phyloP scores from a whole-genome alignment of 2,113 vertebrate species.

The Sturnira hondurensis region DNA sequence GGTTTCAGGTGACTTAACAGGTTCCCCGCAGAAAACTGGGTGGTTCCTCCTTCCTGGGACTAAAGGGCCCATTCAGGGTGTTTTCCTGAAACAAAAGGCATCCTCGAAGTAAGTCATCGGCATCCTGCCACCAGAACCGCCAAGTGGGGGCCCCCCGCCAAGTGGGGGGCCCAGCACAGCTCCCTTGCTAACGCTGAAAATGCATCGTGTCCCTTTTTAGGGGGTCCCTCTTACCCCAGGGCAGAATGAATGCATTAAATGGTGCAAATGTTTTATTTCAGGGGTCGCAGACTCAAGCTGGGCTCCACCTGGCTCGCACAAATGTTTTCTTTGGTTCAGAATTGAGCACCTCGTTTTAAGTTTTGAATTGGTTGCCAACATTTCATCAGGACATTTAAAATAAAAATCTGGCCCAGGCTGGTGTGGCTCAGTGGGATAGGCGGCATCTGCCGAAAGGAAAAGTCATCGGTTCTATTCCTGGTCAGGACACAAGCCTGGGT shows the following conservation, averaged over 20 bases:
- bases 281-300: background rate
- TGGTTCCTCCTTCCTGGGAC: background rate
- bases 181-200: background rate
- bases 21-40: rapidly evolving
- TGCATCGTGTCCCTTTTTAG: background rate
- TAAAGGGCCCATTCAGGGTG: rapidly evolving
- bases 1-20: background rate
- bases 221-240: background rate
- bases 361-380: background rate
- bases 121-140: background rate
- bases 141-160: background rate
- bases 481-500: too few species aligned
- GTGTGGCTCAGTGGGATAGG: too few species aligned
- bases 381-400: background rate
- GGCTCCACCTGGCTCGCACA: background rate
- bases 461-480: too few species aligned
- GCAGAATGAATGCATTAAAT: background rate
- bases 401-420: too few species aligned
- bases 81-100: background rate
- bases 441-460: rapidly evolving
- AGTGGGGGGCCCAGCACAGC: background rate
- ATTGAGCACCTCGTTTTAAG: background rate
- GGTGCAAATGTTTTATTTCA: background rate
- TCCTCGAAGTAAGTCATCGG: background rate
- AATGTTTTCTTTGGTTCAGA: background rate